phyloP scores from a whole-genome alignment of 2,888 invertebrate species.

The Lordiphosa andalusiaca region DNA sequence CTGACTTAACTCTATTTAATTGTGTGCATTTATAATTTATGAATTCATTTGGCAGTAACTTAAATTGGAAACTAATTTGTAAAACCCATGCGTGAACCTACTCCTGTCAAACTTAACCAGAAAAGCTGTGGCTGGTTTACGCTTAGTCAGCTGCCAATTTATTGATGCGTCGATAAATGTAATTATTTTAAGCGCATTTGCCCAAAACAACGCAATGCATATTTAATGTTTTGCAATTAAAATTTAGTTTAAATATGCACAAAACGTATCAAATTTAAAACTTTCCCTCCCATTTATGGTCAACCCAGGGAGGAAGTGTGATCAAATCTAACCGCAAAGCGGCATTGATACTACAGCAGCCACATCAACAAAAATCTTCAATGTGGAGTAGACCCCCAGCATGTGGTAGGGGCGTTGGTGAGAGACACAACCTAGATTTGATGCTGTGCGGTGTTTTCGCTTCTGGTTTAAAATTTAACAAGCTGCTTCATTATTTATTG shows the following conservation, averaged over 20 bases:
- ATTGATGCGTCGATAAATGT: slow-evolving; percentile 30
- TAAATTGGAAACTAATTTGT: too few relatives aligned
- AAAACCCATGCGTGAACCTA: too few relatives aligned
- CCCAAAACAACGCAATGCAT: slow-evolving; percentile 14
- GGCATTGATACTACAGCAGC: slow-evolving; percentile 1
- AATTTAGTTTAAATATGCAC: slow-evolving; percentile 29
- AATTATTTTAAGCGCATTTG: slow-evolving; percentile 37
- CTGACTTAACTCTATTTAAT: too few relatives aligned
- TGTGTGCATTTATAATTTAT: not conserved
- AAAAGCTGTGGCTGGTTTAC: slow-evolving; percentile 13
- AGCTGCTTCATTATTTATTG: slow-evolving; percentile 63
- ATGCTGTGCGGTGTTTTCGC: slow-evolving; percentile 9
- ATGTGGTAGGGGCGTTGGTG: not conserved
- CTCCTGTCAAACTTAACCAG: too few relatives aligned
- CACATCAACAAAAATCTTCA: not conserved
- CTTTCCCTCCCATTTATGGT: slow-evolving; percentile 4
- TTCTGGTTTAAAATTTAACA: slow-evolving; percentile 41
- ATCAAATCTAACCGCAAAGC: slow-evolving; percentile 1
- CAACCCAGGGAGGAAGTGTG: slow-evolving; percentile 4
- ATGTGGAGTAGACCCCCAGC: not conserved
- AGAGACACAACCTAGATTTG: slow-evolving; percentile 24
- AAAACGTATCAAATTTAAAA: slow-evolving; percentile 16
- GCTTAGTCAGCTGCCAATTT: slow-evolving; percentile 33
- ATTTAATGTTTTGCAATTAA: slow-evolving; percentile 33
- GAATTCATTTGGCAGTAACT: not conserved